phyloP scores from a whole-genome alignment of 2,888 invertebrate genomes.

The Euzophera pinguis region DNA sequence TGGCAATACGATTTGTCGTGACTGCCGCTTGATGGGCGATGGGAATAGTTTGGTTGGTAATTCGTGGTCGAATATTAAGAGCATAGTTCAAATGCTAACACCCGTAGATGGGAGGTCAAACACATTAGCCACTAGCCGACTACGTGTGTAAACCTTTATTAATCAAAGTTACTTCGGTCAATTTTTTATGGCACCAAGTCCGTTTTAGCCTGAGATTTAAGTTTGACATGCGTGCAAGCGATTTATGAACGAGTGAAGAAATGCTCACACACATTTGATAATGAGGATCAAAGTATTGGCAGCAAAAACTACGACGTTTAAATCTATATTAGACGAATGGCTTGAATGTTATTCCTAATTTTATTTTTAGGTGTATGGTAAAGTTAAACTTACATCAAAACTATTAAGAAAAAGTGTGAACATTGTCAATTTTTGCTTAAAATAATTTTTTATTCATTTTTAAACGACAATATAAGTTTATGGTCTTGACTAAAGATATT shows the following conservation, averaged over 20 bases:
- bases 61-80: constrained; percentile 70
- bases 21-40: constrained; percentile 68
- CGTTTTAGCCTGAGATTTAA: constrained; percentile 22
- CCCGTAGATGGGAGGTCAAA: constrained; percentile 69
- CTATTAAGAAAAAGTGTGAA: too few species aligned
- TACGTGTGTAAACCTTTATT: constrained; percentile 60
- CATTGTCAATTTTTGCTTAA: too few species aligned
- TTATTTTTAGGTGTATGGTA: too few species aligned
- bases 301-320: background rate
- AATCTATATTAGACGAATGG: too few species aligned
- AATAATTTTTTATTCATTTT: too few species aligned
- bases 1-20: constrained; percentile 74
- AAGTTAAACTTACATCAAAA: too few species aligned
- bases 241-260: constrained; percentile 21
- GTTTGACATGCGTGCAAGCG: constrained; percentile 19
- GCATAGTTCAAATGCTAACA: constrained; percentile 72
- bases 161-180: constrained; percentile 48
- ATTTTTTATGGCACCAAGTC: constrained; percentile 32
- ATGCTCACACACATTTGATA: constrained; percentile 11
- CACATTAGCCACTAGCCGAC: constrained; percentile 75
- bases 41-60: constrained; percentile 65
- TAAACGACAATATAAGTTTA: too few species aligned
- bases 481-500: too few species aligned
- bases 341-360: too few species aligned
- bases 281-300: constrained; percentile 1